Percentiles rank a stretch among this genome's conserved stretches.
These are phyloP conservation scores for Varroa destructor DNA, from an alignment of 1,140 invertebrate species.

Conservation along the genomic window DNA sequence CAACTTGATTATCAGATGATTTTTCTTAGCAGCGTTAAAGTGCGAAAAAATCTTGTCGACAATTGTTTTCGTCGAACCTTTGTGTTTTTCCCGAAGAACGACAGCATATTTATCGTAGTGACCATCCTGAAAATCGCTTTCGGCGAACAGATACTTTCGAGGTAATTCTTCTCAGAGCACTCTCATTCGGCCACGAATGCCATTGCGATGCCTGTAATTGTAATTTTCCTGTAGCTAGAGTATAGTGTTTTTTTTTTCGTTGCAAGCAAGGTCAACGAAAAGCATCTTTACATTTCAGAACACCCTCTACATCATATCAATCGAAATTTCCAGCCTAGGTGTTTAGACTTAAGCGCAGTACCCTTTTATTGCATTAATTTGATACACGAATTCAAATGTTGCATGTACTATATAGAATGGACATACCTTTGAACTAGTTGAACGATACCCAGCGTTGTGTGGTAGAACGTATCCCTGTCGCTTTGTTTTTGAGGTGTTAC, in stretches of 20 bases:
- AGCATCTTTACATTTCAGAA: no score
- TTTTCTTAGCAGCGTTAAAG: conserved; percentile 79
- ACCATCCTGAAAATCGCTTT: conserved; percentile 90
- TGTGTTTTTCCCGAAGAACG: conserved; percentile 70
- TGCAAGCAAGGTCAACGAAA: no score
- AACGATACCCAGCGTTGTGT: conserved; percentile 87
- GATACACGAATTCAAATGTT: no score
- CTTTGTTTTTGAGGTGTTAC: conserved; percentile 76
- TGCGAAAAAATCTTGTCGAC: conserved; percentile 91
- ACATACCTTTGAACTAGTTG: conserved; percentile 65
- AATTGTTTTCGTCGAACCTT: conserved; percentile 68
- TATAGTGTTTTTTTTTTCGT: no score
- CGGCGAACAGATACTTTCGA: conserved; percentile 81
- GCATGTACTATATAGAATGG: no score
- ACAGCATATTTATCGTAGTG: conserved; percentile 96
- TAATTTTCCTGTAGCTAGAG: background rate
- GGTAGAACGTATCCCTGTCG: conserved; percentile 87
- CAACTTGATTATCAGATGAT: conserved; percentile 44
- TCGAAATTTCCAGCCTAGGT: no score
- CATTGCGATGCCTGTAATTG: conserved; percentile 59
- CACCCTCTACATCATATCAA: no score
- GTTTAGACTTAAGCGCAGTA: no score
- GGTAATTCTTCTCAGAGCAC: conserved; percentile 86
- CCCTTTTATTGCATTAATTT: no score
- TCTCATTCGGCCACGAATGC: conserved; percentile 91